Evolutionary conservation across 2,797 vertebrate species (phyloP).

Genomic region (Fringilla coelebs): DNA sequence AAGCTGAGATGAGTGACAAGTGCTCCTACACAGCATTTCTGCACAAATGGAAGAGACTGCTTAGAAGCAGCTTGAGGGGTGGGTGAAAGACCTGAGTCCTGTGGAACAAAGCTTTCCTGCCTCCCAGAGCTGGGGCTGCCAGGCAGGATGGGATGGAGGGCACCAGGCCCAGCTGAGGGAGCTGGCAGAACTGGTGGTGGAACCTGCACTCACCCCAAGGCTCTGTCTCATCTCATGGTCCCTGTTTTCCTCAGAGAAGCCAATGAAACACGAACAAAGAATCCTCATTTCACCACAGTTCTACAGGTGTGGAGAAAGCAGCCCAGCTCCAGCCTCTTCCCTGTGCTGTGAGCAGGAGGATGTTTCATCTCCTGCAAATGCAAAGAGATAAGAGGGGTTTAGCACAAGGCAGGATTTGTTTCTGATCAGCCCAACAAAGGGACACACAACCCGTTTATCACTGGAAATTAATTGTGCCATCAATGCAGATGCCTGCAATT

Average conservation of each 20-base stretch:
- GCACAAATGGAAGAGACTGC: neutral
- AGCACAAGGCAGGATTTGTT: slow-evolving; percentile 24
- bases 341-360: neutral
- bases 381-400: slow-evolving; percentile 21
- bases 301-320: neutral
- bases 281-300: neutral
- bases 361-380: slow-evolving; percentile 43
- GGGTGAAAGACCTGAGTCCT: neutral
- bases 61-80: neutral
- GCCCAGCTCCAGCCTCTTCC: neutral
- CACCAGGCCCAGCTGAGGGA: neutral
- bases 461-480: slow-evolving; percentile 49
- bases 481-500: slow-evolving; percentile 62
- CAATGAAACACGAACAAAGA: neutral
- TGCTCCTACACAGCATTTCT: neutral
- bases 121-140: neutral
- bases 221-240: neutral
- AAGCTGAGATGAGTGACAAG: neutral
- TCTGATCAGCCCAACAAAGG: slow-evolving; percentile 52
- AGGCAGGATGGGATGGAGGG: neutral
- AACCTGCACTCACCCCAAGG: neutral
- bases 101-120: neutral
- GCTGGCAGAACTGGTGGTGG: neutral
- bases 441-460: slow-evolving; percentile 52
- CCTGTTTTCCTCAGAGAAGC: neutral